phyloP scores from a whole-genome alignment of 2,113 vertebrate genomes.

The Nothoprocta perdicaria region DNA sequence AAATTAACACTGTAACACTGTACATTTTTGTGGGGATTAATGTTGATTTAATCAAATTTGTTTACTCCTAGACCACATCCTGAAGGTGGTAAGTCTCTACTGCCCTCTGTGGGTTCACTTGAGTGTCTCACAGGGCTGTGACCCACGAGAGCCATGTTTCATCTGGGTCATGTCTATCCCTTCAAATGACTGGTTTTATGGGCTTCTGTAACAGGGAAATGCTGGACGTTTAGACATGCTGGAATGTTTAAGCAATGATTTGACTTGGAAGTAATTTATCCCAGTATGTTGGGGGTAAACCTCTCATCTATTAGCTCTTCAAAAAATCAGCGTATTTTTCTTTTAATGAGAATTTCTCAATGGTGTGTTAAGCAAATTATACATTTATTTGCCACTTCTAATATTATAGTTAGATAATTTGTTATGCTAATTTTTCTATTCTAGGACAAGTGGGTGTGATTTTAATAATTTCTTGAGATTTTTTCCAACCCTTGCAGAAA shows the following conservation, averaged over 20 bases:
- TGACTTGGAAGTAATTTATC: neutral
- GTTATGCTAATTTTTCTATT: constrained; percentile 3
- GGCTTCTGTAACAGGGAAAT: neutral
- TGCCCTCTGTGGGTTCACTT: neutral
- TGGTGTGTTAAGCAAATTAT: neutral
- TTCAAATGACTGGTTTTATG: neutral
- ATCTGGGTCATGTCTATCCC: neutral
- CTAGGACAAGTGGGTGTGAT: neutral
- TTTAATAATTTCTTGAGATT: constrained; percentile 10
- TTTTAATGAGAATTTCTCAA: neutral
- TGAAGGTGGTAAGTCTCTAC: neutral
- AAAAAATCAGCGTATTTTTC: neutral
- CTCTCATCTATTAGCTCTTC: neutral
- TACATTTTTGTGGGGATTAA: neutral
- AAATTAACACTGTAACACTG: neutral
- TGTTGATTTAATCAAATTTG: neutral
- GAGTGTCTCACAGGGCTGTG: neutral
- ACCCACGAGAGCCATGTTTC: neutral
- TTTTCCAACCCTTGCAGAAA: neutral
- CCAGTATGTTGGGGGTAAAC: neutral
- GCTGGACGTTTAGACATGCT: too few species aligned
- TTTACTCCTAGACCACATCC: neutral
- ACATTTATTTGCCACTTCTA: neutral
- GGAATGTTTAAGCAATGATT: neutral
- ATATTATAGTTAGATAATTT: neutral